These are phyloP conservation scores for Seladonia tumulorum DNA, from an alignment of 2,888 invertebrate genomes.

Conservation along the genomic window DNA sequence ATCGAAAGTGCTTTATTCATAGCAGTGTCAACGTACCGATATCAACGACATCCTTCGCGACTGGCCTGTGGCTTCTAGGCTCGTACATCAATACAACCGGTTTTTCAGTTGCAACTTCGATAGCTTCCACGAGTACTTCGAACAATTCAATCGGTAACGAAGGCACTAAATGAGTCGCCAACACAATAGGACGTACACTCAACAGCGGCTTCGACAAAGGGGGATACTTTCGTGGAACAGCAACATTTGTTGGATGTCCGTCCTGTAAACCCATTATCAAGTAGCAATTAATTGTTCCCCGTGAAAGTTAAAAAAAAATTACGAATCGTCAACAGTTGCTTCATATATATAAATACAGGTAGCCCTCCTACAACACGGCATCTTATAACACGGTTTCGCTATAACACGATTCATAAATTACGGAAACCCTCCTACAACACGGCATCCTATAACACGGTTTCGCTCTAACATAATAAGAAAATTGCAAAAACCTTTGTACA, in stretches of 20 bases:
- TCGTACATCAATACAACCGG: constrained; percentile 77
- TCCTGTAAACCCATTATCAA: constrained; percentile 50
- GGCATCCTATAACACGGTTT: too few species aligned
- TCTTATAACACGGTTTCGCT: too few species aligned
- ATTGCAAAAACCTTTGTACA: too few species aligned
- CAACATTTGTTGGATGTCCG: constrained; percentile 64
- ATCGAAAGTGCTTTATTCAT: background rate
- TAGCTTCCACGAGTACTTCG: constrained; percentile 76
- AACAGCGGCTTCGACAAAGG: constrained; percentile 66
- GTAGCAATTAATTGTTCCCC: background rate
- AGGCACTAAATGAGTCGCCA: constrained; percentile 78
- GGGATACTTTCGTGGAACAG: constrained; percentile 70
- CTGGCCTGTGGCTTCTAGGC: constrained; percentile 71
- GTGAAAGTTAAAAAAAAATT: background rate
- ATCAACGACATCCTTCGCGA: constrained; percentile 75
- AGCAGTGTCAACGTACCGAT: constrained; percentile 69
- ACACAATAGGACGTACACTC: constrained; percentile 72
- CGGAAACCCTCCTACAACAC: too few species aligned
- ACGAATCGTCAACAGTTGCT: background rate
- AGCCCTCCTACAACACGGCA: too few species aligned
- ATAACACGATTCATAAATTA: too few species aligned
- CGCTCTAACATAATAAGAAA: too few species aligned
- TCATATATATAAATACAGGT: too few species aligned
- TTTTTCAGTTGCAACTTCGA: constrained; percentile 75
- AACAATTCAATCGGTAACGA: constrained; percentile 78